These are phyloP conservation scores for Limosa lapponica DNA, from an alignment of 2,797 vertebrate species.

Conservation along the genomic window DNA sequence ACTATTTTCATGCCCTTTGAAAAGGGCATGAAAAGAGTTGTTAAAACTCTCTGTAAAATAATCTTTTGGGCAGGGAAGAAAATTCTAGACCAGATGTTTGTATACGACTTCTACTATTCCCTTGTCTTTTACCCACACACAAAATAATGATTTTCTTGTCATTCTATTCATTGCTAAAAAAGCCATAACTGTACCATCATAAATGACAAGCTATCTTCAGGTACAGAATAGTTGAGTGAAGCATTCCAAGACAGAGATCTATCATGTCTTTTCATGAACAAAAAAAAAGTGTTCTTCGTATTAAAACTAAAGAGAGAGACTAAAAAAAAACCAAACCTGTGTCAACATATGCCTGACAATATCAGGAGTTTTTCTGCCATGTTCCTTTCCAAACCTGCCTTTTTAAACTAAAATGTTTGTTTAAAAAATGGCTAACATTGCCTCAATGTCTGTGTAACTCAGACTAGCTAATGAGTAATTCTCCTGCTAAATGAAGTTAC, in stretches of 20 bases:
- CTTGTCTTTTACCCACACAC: constrained; percentile 5
- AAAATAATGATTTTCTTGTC: constrained; percentile 57
- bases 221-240: background rate
- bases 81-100: background rate
- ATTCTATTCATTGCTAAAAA: constrained; percentile 42
- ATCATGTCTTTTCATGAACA: background rate
- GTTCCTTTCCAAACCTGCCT: background rate
- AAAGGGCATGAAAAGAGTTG: background rate
- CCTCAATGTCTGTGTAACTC: background rate
- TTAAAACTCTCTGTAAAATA: background rate
- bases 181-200: constrained; percentile 1
- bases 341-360: background rate
- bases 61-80: background rate
- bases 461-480: background rate
- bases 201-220: background rate
- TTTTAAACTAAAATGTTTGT: background rate
- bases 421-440: background rate
- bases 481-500: background rate
- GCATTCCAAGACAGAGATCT: background rate
- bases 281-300: background rate
- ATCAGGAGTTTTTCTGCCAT: background rate
- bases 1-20: background rate
- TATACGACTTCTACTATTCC: background rate
- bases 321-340: background rate
- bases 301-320: background rate